Base-by-base conservation (phyloP, 1,140 invertebrate genomes). In the Frieseomelitta varia region DNA sequence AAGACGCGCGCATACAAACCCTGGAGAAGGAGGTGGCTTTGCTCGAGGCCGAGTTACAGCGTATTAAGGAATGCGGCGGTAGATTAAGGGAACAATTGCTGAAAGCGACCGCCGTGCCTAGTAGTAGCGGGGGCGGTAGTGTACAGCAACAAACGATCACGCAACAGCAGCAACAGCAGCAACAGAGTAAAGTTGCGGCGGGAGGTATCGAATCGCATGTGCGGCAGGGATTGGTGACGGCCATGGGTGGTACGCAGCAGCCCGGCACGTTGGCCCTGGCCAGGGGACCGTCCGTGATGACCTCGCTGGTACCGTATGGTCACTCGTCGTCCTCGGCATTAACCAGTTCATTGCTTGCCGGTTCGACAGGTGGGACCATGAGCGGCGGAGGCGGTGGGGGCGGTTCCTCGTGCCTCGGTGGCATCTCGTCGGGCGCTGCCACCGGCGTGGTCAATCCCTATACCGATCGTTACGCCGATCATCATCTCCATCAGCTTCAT, bases 1-100 rank as follows among this genome's bases (percentile, higher is more conserved):
- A 98, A 96, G 97, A 98, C 94, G 97, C 97, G 85, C 95, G 97
- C 91, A 98, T 98, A 94, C 96, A 97, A 88, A 97, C 97, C 74
- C 95, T 98, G 94, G 97, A 98, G 96, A 97, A 97, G 90, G 97
- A 98, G 93, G 96, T 98, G 83, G 95, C 96, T 80, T 94, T 97
- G 90, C 95, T 98, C 90, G 97, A 97, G 93, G 93, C 95, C 90
- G 97, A 97, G 94, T 92, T 97, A 92, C 96, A 96, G 90, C 95
- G 96, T 89, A 94, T 96, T 91, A 96, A 96, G 91, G 96, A 95
- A 91, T 95, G 94, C 87, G 93, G 93, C 34, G 92, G 92, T 77
- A 91, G 86, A 65, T 58, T 94, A 63, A 89, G 94, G 58, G 94
- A 95, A 53, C 94, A 94, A 76, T 81, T 95, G 81, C 79, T 93